Conservation (phyloP, 1,140 invertebrate species). For the Leptoteleia sp. region DNA sequence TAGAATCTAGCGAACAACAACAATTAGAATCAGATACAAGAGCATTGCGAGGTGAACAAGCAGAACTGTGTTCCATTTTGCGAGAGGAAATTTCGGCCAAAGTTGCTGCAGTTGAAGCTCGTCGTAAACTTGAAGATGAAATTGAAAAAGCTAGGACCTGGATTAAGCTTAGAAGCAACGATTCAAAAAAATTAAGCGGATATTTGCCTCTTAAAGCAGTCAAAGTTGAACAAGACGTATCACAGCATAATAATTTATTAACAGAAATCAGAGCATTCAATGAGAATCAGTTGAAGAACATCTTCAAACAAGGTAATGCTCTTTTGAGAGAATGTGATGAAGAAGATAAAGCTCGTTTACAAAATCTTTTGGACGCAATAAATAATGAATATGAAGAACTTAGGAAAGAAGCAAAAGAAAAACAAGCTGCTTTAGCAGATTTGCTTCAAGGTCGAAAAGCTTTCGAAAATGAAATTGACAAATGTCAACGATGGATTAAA, state of each 20-base stretch:
- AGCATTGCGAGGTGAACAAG: slow-evolving; percentile 86
- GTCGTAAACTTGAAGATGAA: slow-evolving; percentile 89
- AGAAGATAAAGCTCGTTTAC: slow-evolving; percentile 85
- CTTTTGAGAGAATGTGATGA: slow-evolving; percentile 91
- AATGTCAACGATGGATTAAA: slow-evolving; percentile 91
- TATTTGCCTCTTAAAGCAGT: slow-evolving; percentile 87
- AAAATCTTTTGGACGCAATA: slow-evolving; percentile 85
- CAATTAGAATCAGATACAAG: slow-evolving; percentile 86
- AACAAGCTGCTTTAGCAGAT: slow-evolving; percentile 87
- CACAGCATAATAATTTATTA: slow-evolving; percentile 87
- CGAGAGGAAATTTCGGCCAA: slow-evolving; percentile 88
- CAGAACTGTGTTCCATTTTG: slow-evolving; percentile 86
- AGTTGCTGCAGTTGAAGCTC: slow-evolving; percentile 84
- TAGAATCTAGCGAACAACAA: slow-evolving; percentile 89
- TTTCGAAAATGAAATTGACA: slow-evolving; percentile 90
- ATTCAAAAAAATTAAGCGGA: slow-evolving; percentile 88
- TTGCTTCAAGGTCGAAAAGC: slow-evolving; percentile 87
- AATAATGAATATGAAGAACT: slow-evolving; percentile 86
- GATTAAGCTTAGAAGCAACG: slow-evolving; percentile 88
- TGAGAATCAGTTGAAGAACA: slow-evolving; percentile 87
- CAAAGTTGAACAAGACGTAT: slow-evolving; percentile 89
- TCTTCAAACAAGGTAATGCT: slow-evolving; percentile 88
- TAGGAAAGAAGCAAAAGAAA: slow-evolving; percentile 87
- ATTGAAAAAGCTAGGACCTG: slow-evolving; percentile 89
- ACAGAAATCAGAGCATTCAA: slow-evolving; percentile 89